Base-by-base conservation (phyloP, 2,888 invertebrate species). In the Ethmia dodecea region DNA sequence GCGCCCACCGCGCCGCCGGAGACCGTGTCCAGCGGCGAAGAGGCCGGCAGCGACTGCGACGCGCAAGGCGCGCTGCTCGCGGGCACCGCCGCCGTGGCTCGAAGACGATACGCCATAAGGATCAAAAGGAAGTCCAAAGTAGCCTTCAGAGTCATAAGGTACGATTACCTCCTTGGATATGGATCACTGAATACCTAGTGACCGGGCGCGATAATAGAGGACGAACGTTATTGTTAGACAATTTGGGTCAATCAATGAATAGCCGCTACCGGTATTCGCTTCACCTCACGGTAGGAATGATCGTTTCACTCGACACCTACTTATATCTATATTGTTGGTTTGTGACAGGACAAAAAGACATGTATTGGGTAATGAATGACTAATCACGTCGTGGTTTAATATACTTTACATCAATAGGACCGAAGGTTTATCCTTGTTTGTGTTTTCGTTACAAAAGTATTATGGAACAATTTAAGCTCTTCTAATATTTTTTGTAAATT, bases 101-200 rank as follows among this genome's bases (percentile, higher is more conserved):
- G 80, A 61, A 67, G 84, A 67, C 75, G 84, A 63, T 65, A 76
- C 64, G 84, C 86, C 74, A 67, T 86, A 70, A 84, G 67, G 50
- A 58, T 75, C 38, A 84, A 78, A 49, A 69, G 81, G 54, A 86
- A 80, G 60, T 61, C 78, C 32, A 86, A 84, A 65, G 69, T 84
- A 45, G 54, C 71, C 55, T 81, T 73, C 63, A 74, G 77, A 70
- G 58, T 80, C 43, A 41, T 67, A 57, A 86, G 84, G 84, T 86
- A 41, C 43, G 70, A 12, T n/a, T n/a, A n/a, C n/a, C n/a, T n/a
- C n/a, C n/a, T n/a, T n/a, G n/a, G n/a, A 14, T 28, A 20, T 8
- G n/a, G 26, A 33, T 26, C 26, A n/a, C 15, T 28, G 24, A 32
- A 29, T 34, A 27, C 22, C 9, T 5, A 16, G 12, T 16, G 28